Percentiles rank a stretch among this genome's conserved stretches.
These are phyloP conservation scores for Megalonaias nervosa DNA, from an alignment of 1,140 invertebrate species.

Conservation along the genomic window DNA sequence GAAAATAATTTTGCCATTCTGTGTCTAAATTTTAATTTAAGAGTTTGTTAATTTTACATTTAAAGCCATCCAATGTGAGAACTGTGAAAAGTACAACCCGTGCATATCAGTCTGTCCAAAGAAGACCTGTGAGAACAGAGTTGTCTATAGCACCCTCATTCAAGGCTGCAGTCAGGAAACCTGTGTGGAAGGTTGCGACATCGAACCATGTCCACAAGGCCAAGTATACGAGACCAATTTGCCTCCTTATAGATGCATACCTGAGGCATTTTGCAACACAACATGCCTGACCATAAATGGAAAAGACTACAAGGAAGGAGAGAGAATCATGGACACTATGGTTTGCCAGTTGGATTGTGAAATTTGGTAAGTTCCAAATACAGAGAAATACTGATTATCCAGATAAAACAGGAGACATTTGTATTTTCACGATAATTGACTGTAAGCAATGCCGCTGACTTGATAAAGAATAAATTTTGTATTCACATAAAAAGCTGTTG, in stretches of 20 bases:
- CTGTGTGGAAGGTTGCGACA: conserved; percentile 76
- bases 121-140: conserved; percentile 86
- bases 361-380: conserved; percentile 75
- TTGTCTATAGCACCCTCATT: conserved; percentile 74
- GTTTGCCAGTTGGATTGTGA: conserved; percentile 79
- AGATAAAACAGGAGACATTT: too few relatives aligned
- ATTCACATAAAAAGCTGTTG: too few relatives aligned
- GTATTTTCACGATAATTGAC: too few relatives aligned
- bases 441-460: too few relatives aligned
- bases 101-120: conserved; percentile 86
- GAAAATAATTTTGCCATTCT: too few relatives aligned
- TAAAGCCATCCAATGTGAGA: conserved; percentile 89
- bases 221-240: conserved; percentile 82
- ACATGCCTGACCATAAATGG: conserved; percentile 81
- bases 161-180: conserved; percentile 78
- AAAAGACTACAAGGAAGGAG: conserved; percentile 81
- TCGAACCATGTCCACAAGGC: conserved; percentile 80
- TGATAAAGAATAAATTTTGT: too few relatives aligned
- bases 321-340: conserved; percentile 77
- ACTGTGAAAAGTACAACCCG: conserved; percentile 84
- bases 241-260: conserved; percentile 80
- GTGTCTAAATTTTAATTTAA: too few relatives aligned
- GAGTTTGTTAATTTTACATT: conserved; percentile 5
- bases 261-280: conserved; percentile 79
- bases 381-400: too few relatives aligned